A percentile compares a stretch with the other conserved stretches of the same genome.
Conservation (phyloP, 2,797 vertebrate species). For the Acrocephalus scirpaceus region DNA sequence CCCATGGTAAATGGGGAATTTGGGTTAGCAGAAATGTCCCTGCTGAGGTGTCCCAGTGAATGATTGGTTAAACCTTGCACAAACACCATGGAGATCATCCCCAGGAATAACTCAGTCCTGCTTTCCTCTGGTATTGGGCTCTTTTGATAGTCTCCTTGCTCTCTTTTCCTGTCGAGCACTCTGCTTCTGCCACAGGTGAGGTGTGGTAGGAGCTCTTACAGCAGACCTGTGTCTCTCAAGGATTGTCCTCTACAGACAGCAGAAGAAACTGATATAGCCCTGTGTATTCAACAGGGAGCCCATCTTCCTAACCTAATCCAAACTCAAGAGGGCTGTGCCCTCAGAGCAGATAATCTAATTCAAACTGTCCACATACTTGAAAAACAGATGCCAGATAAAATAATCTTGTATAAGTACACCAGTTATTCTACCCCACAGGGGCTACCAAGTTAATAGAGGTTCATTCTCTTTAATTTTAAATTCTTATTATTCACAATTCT, state of each 20-base stretch:
- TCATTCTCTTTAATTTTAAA: conserved; percentile 17
- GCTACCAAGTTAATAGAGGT: background rate
- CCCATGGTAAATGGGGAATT: background rate
- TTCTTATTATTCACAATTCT: conserved; percentile 18
- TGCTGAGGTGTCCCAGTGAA: background rate
- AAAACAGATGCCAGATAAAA: conserved; percentile 7
- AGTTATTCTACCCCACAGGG: background rate
- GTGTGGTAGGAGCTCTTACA: background rate
- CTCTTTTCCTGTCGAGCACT: background rate
- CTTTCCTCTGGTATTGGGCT: background rate
- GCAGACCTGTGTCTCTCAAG: background rate
- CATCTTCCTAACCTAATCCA: background rate
- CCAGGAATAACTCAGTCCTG: background rate
- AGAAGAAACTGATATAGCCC: background rate
- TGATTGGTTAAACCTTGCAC: background rate
- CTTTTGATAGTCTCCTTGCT: background rate
- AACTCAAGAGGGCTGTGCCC: background rate
- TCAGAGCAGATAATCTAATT: background rate
- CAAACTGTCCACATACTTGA: background rate
- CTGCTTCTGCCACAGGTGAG: background rate
- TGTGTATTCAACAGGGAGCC: background rate
- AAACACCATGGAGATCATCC: background rate
- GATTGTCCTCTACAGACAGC: background rate
- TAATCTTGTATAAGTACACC: background rate
- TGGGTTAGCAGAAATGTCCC: background rate